Percentiles rank a stretch among this genome's conserved stretches.
Evolutionary conservation across 2,113 vertebrate genomes (phyloP).

Genomic region (Guaruba guarouba): DNA sequence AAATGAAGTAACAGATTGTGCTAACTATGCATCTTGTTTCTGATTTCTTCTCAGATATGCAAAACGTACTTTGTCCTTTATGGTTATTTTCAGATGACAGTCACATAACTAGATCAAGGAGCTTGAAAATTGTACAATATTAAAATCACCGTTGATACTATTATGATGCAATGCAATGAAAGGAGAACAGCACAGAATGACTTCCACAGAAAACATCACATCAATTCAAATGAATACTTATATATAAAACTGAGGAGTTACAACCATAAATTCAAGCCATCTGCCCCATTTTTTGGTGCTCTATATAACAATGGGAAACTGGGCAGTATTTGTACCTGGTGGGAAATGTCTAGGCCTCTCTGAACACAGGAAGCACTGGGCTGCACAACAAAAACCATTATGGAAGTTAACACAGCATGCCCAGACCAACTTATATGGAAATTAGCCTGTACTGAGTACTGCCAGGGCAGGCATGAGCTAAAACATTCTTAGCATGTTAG

Average conservation of each 20-base stretch:
- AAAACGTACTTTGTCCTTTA: not conserved
- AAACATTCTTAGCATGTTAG: not conserved
- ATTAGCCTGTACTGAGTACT: not conserved
- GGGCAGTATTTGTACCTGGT: not conserved
- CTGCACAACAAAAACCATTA: not conserved
- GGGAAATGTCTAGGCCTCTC: fast-evolving
- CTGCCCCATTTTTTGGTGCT: not conserved
- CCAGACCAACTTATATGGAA: not conserved
- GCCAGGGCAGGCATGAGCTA: not conserved
- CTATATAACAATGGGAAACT: not conserved
- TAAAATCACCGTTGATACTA: not conserved
- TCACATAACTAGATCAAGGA: not conserved
- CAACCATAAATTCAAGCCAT: not conserved
- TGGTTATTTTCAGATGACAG: not conserved
- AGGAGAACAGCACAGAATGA: not conserved
- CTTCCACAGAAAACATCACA: not conserved
- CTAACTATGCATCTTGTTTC: not conserved
- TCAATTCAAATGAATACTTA: not conserved
- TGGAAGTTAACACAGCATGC: not conserved
- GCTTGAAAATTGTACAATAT: not conserved
- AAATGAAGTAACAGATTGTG: constrained; percentile 13
- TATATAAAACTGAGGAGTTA: not conserved
- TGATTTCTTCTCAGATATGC: not conserved
- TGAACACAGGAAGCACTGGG: not conserved
- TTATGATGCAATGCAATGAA: not conserved